phyloP scores from a whole-genome alignment of 2,113 vertebrate genomes.

The Engraulis encrasicolus region DNA sequence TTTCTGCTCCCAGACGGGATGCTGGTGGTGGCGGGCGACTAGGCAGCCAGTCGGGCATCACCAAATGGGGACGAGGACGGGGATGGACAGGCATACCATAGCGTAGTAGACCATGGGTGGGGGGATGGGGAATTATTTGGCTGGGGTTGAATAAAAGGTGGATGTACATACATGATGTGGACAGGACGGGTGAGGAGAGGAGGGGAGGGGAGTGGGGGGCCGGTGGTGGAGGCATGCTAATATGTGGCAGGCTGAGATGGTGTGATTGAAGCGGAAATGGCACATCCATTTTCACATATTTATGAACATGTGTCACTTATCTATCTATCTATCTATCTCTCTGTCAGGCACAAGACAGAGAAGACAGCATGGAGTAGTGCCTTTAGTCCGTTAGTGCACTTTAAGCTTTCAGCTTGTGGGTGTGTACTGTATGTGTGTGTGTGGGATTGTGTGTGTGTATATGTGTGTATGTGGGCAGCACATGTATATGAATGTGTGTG shows the following conservation, averaged over 20 bases:
- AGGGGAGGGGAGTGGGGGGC: no score
- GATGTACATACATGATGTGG: no score
- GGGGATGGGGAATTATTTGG: neutral
- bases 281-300: neutral
- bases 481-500: neutral
- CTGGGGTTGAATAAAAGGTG: no score
- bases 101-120: neutral
- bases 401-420: neutral
- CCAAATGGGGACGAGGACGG: neutral
- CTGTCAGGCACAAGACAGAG: neutral
- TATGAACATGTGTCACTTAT: constrained; percentile 20
- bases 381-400: neutral
- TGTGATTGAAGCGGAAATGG: neutral
- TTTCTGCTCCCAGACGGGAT: neutral
- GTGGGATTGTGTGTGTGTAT: constrained; percentile 37
- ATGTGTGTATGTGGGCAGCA: constrained; percentile 22
- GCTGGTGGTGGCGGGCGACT: neutral
- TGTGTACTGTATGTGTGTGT: neutral
- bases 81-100: neutral
- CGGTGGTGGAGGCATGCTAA: no score
- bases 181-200: no score
- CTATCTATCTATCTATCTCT: no score
- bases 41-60: neutral
- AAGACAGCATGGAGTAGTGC: neutral
- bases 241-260: no score